A percentile compares a stretch with the other conserved stretches of the same genome.
Conservation (phyloP, 2,888 invertebrate species). For the Glyphotaelius pellucidus region DNA sequence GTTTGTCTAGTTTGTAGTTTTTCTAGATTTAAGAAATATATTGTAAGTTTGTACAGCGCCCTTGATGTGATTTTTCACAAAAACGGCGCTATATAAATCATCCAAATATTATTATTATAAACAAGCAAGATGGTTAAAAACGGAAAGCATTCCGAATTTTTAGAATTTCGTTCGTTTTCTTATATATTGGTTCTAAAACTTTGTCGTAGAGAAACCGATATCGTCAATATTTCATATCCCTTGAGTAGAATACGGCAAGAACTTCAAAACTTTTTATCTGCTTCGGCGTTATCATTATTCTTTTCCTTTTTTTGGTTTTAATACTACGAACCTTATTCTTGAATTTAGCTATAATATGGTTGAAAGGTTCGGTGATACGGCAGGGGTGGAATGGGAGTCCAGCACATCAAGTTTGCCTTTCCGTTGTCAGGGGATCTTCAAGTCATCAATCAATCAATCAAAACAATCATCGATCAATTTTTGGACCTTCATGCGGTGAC, state of each 20-base stretch:
- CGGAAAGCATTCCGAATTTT: background rate
- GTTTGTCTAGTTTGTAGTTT: too few relatives aligned
- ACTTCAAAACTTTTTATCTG: background rate
- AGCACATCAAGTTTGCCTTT: background rate
- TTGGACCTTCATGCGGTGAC: background rate
- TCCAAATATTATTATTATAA: background rate
- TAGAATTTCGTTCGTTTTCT: background rate
- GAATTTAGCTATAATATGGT: background rate
- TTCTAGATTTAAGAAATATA: too few relatives aligned
- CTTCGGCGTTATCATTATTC: background rate
- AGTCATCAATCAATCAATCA: background rate
- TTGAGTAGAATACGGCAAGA: background rate
- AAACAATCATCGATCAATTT: background rate
- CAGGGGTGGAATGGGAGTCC: background rate
- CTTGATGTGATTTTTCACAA: too few relatives aligned
- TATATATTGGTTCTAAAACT: background rate
- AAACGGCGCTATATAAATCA: too few relatives aligned
- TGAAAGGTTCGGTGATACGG: background rate
- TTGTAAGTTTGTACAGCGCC: too few relatives aligned
- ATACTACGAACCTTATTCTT: background rate
- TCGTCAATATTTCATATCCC: background rate
- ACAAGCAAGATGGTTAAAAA: background rate
- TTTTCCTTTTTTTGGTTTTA: background rate
- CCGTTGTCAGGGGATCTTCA: background rate
- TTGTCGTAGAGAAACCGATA: background rate